These are phyloP conservation scores for Malacoraja senta DNA, from an alignment of 2,797 vertebrate genomes.

Conservation along the genomic window DNA sequence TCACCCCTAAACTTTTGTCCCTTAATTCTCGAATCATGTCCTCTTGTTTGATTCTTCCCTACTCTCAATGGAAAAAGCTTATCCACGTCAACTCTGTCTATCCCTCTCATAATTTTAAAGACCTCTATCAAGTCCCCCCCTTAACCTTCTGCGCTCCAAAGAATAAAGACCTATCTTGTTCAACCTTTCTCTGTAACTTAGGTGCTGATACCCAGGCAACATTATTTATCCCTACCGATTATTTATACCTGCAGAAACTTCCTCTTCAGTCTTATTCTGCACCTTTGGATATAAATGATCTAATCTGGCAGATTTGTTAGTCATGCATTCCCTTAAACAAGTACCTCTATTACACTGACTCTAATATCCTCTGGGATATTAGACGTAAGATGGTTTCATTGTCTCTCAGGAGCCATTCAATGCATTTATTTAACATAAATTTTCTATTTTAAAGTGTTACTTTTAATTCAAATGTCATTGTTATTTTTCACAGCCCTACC, in stretches of 20 bases:
- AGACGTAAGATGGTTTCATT: not conserved
- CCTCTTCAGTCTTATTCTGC: not conserved
- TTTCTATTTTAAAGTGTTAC: not conserved
- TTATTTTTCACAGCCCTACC: not conserved
- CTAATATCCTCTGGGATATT: not conserved
- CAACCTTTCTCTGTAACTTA: no score
- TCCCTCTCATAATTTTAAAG: no score
- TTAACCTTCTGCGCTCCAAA: no score
- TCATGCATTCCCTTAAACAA: not conserved
- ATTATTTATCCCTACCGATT: no score
- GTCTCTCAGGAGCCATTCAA: not conserved
- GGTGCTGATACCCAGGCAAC: no score
- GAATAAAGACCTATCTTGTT: no score
- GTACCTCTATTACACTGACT: not conserved
- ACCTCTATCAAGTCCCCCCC: no score
- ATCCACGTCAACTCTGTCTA: no score
- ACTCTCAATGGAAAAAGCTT: no score
- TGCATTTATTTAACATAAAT: not conserved
- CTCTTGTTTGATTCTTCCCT: no score
- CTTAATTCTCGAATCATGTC: no score
- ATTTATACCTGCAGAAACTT: not conserved
- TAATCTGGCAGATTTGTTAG: not conserved
- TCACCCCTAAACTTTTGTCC: no score
- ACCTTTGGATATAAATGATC: not conserved
- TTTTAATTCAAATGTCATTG: not conserved